phyloP scores from a whole-genome alignment of 2,797 vertebrate species.

The Darevskia nairensis region DNA sequence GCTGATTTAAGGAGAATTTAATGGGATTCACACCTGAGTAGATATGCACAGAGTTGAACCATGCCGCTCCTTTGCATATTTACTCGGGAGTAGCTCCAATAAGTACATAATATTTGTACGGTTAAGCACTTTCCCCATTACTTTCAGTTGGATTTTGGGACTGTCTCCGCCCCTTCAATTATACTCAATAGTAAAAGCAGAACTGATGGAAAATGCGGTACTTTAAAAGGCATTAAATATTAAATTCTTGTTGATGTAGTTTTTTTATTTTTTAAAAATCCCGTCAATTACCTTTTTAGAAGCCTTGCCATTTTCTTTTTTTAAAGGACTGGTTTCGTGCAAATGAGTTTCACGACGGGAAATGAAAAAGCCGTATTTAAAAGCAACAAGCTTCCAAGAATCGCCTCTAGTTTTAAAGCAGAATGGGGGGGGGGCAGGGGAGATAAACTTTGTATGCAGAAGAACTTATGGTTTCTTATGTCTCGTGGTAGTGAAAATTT shows the following conservation, averaged over 20 bases:
- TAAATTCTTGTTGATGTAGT: background rate
- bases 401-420: background rate
- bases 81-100: background rate
- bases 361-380: background rate
- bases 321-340: background rate
- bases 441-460: background rate
- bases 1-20: background rate
- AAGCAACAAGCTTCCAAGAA: background rate
- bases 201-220: background rate
- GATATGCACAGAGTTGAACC: no score
- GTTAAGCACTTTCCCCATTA: background rate
- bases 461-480: background rate
- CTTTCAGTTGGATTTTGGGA: background rate
- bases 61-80: background rate
- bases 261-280: background rate
- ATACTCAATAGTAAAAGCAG: background rate
- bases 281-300: background rate
- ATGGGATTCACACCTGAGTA: background rate
- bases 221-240: background rate
- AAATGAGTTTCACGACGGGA: background rate
- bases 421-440: no score
- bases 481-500: background rate
- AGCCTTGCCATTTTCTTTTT: background rate
- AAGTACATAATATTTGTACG: background rate
- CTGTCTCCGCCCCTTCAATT: background rate